Evolutionary conservation across 2,888 invertebrate species (phyloP), one percentile per base, ranked within the genome.

Genomic region (Pyrrhia umbra): DNA sequence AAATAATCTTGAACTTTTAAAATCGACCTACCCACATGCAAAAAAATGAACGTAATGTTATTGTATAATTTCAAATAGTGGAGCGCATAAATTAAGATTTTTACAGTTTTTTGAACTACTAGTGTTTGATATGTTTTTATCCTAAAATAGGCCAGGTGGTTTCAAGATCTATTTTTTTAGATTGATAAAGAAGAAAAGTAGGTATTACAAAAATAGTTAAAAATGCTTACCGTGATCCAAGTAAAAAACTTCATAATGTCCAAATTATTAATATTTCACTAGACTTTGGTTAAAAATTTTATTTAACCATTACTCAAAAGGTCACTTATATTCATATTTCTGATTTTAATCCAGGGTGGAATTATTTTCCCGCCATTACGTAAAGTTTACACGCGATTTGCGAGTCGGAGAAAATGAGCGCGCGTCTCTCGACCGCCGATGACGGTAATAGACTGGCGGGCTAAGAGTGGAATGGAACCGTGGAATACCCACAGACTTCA

Each of bases 331-430:
- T 25, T 54, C 30, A 71, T 63, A 49, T 54, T 66, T 55, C 25
- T n/a, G 20, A 55, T 42, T 54, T 51, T n/a, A n/a, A 27, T 23
- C 13, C 58, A 54, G 40, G 50, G 42, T 54, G 15, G 34, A 45
- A 77, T 71, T 74, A 82, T 83, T 88, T 91, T 90, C 89, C 88
- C 92, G 91, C 89, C 92, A 92, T 91, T 67, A 61, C 88, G 88
- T 82, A 87, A 93, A 93, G 86, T 91, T 93, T 85, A 87, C 83
- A 85, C 93, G 92, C 91, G 88, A 75, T 75, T 62, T 75, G 83
- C 83, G 82, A 70, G 59, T 46, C 62, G 50, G 67, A 67, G 72
- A 55, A 34, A 54, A 63, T 60, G 69, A 39, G 68, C 78, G 80
- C 83, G 84, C 91, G 86, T 86, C 84, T 82, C 63, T 70, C 83